phyloP scores from a whole-genome alignment of 2,113 vertebrate species.

The Carettochelys insculpta region DNA sequence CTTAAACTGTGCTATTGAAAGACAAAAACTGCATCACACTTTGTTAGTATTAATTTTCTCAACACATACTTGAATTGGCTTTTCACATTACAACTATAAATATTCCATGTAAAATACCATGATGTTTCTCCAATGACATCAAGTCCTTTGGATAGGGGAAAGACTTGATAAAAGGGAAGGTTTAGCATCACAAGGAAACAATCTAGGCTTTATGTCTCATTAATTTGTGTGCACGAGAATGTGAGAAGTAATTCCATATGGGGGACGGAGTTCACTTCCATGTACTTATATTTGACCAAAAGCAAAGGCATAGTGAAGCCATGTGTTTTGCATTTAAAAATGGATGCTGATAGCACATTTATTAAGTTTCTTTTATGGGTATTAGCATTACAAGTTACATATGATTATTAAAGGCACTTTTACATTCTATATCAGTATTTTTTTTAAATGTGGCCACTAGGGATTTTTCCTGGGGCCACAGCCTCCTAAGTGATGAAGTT shows the following conservation, averaged over 20 bases:
- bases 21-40: not conserved
- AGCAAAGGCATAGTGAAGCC: not conserved
- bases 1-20: not conserved
- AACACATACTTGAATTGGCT: not conserved
- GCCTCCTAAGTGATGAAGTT: no score
- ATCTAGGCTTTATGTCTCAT: not conserved
- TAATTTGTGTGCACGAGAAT: not conserved
- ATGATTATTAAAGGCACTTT: not conserved
- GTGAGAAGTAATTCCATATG: constrained; percentile 2
- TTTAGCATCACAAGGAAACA: not conserved
- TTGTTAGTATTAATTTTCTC: not conserved
- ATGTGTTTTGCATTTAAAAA: not conserved
- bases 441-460: no score
- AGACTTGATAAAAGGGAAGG: not conserved
- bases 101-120: not conserved
- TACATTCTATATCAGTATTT: not conserved
- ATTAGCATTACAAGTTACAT: not conserved
- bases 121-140: not conserved
- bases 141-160: not conserved
- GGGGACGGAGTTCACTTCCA: not conserved
- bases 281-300: not conserved
- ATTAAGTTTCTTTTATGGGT: not conserved
- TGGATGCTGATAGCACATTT: not conserved
- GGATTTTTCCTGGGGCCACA: no score
- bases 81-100: not conserved